Evolutionary conservation across 2,113 vertebrate genomes (phyloP), one percentile per base, ranked within the genome.

Genomic region (Agelaius tricolor): DNA sequence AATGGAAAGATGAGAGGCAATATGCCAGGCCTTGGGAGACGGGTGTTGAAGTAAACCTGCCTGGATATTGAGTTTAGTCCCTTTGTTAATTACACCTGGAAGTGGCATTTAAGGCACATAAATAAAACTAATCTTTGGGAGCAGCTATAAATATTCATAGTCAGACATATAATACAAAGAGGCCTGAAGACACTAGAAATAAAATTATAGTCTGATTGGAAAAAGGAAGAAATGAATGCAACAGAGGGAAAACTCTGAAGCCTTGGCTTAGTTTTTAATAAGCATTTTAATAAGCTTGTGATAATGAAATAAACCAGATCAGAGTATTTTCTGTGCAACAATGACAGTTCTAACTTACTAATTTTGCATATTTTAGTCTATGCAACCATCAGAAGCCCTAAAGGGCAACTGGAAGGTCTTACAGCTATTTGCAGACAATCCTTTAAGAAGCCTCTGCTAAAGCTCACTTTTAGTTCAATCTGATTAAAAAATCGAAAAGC

Each of bases 261-360:
- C 19, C 22, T 54, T 4, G 3, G 59, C 43, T 94, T 77, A 88
- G 55, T 91, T 90, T 96, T 77, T 49, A 94, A 84, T 62, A 86
- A 91, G 51, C 19, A 85, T 80, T 83, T 91, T 63, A 93, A 90
- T 65, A 85, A 74, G 54, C 27, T 74, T 81, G 35, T 84, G 72
- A 66, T 93, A 95, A 93, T 52, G 49, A 92, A 96, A 91, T 80
- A 90, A 93, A 94, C 24, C n/a, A 91, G 66, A 95, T 93, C 47
- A 89, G 87, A 84, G 62, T 68, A 90, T 84, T 95, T 65, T 66
- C 23, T 67, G 62, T 33, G 9, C 44, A 90, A 68, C 52, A 72
- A 66, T 52, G 74, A 81, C 44, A 71, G 58, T 88, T 93, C 66
- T 82, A 73, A 84, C n/a, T 69, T 80, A 66, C 19, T 96, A 84